A percentile compares a stretch with the other conserved stretches of the same genome.
Conservation (phyloP, 2,797 vertebrate species). For the Centropyge bicolor region DNA sequence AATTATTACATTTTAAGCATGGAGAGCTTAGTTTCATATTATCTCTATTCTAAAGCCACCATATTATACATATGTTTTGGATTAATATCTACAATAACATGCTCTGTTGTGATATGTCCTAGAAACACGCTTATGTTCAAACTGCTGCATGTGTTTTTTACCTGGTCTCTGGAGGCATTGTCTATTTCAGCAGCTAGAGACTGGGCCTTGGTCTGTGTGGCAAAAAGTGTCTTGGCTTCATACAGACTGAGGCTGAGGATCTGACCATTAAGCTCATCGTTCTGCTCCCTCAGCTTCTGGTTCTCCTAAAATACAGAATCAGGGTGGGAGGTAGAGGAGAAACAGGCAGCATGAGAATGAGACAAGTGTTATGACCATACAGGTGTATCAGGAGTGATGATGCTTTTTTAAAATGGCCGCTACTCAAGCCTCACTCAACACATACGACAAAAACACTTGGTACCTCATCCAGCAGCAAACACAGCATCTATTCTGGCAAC, state of each 20-base stretch:
- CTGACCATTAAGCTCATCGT: slow-evolving; percentile 96
- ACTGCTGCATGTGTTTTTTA: slow-evolving; percentile 58
- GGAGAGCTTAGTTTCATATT: no score
- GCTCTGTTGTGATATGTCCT: slow-evolving; percentile 17
- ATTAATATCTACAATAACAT: slow-evolving; percentile 27
- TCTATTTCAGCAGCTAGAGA: slow-evolving; percentile 97
- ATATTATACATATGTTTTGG: slow-evolving; percentile 11
- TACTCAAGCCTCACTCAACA: slow-evolving; percentile 69
- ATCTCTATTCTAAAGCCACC: not conserved
- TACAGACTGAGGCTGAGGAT: slow-evolving; percentile 96
- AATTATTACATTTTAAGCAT: no score
- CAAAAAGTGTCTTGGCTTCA: slow-evolving; percentile 96
- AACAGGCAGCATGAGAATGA: not conserved
- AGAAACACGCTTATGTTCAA: slow-evolving; percentile 17
- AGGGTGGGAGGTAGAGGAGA: not conserved
- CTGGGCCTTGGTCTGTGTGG: slow-evolving; percentile 96
- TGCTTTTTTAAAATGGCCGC: not conserved
- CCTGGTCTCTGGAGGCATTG: slow-evolving; percentile 96
- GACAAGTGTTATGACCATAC: not conserved
- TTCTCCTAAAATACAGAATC: slow-evolving; percentile 86
- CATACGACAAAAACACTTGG: slow-evolving; percentile 30
- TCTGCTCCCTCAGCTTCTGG: slow-evolving; percentile 95
- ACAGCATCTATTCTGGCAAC: slow-evolving; percentile 66
- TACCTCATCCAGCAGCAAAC: slow-evolving; percentile 60
- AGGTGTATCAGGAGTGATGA: not conserved